These are phyloP conservation scores for Salticus scenicus DNA, from an alignment of 2,888 invertebrate genomes.

Conservation along the genomic window DNA sequence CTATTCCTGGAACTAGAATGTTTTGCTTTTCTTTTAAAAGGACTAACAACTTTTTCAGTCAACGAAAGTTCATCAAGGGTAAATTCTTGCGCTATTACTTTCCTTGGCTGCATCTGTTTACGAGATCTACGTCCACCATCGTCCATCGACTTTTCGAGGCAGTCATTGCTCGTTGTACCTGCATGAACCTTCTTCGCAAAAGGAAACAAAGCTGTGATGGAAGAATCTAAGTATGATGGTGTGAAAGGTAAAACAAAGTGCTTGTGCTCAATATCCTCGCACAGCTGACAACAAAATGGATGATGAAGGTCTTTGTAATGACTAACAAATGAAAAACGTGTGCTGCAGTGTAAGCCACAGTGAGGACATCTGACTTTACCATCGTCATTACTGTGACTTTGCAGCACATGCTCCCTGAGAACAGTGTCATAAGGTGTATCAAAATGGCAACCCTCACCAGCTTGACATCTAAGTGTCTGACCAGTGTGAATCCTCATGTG, in stretches of 20 bases:
- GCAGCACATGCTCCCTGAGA: slow-evolving; percentile 65
- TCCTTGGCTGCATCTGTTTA: slow-evolving; percentile 60
- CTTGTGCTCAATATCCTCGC: slow-evolving; percentile 61
- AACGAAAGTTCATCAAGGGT: neutral
- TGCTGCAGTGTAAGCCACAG: slow-evolving; percentile 63
- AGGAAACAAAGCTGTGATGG: slow-evolving; percentile 57
- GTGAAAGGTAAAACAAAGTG: slow-evolving; percentile 40
- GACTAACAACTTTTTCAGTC: neutral
- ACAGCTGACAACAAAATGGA: slow-evolving; percentile 52
- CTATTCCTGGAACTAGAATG: slow-evolving; percentile 35
- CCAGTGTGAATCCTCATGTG: slow-evolving; percentile 78
- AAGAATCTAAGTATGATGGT: slow-evolving; percentile 26
- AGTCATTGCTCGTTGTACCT: neutral
- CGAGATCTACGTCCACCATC: slow-evolving; percentile 50
- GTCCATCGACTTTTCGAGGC: neutral
- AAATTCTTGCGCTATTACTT: slow-evolving; percentile 38
- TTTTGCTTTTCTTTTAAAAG: neutral
- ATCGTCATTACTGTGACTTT: slow-evolving; percentile 58
- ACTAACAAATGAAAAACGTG: slow-evolving; percentile 48
- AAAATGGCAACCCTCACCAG: slow-evolving; percentile 63
- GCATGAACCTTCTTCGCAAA: slow-evolving; percentile 33
- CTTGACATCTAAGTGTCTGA: slow-evolving; percentile 62
- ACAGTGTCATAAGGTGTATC: slow-evolving; percentile 63
- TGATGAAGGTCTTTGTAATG: slow-evolving; percentile 64
- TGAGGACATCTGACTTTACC: slow-evolving; percentile 68